phyloP scores from a whole-genome alignment of 2,888 invertebrate species.

The Unio delphinus region DNA sequence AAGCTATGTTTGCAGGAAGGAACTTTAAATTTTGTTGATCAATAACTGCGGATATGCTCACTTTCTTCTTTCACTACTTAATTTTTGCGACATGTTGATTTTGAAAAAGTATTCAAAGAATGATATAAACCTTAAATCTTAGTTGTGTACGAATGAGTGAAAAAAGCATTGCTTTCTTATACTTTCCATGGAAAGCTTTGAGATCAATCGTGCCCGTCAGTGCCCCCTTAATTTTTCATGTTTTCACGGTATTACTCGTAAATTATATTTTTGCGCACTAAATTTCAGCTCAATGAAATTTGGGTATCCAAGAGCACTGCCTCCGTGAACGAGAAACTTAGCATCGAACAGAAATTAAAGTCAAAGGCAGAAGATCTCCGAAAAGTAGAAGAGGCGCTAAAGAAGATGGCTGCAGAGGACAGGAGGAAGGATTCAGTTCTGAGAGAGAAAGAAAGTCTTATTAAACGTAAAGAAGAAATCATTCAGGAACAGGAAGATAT shows the following conservation, averaged over 20 bases:
- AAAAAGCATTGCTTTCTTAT: too few relatives aligned
- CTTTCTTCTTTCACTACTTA: too few relatives aligned
- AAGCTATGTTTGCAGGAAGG: too few relatives aligned
- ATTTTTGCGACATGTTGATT: too few relatives aligned
- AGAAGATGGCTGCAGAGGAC: conserved; percentile 44
- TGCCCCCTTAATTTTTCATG: neutral
- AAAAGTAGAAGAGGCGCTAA: conserved; percentile 37
- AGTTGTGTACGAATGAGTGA: too few relatives aligned
- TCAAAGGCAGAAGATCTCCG: conserved; percentile 33
- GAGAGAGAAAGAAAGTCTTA: conserved; percentile 44
- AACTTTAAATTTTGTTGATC: too few relatives aligned
- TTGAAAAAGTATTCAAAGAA: too few relatives aligned
- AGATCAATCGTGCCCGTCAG: too few relatives aligned
- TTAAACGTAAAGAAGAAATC: conserved; percentile 51
- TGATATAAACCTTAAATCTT: too few relatives aligned
- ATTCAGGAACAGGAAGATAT: conserved; percentile 55
- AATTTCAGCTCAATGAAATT: conserved; percentile 51
- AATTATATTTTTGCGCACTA: neutral
- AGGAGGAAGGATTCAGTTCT: conserved; percentile 49
- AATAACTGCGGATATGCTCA: too few relatives aligned
- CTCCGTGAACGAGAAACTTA: conserved; percentile 50
- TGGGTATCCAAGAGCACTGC: conserved; percentile 58
- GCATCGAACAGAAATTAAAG: conserved; percentile 37
- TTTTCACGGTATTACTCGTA: neutral
- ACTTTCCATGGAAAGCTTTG: too few relatives aligned